phyloP scores from a whole-genome alignment of 2,888 invertebrate genomes.

The Dasysyrphus tricinctus region DNA sequence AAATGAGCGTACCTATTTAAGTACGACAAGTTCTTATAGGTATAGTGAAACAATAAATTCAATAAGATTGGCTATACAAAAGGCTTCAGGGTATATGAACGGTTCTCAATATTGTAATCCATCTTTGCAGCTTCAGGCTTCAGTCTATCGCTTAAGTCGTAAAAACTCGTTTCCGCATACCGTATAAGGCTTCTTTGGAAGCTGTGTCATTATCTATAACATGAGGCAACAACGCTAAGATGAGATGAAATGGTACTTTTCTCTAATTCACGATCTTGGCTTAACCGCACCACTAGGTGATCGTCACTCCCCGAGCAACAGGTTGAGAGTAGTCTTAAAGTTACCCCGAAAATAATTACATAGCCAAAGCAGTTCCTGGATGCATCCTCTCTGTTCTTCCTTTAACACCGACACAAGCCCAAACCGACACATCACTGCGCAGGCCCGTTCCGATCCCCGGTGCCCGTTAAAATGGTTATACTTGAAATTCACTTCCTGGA shows the following conservation, averaged over 20 bases:
- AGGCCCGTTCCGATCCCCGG: slow-evolving; percentile 36
- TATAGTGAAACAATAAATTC: not conserved
- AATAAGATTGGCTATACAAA: not conserved
- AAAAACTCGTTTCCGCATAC: slow-evolving; percentile 64
- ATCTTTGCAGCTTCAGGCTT: slow-evolving; percentile 25
- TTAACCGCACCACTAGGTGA: slow-evolving; percentile 48
- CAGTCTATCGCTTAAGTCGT: slow-evolving; percentile 43
- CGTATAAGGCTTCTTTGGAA: slow-evolving; percentile 63
- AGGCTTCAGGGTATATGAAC: slow-evolving; percentile 1
- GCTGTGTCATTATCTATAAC: slow-evolving; percentile 60
- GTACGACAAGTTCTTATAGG: slow-evolving; percentile 8
- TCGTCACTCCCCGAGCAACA: slow-evolving; percentile 62
- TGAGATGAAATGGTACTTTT: slow-evolving; percentile 55
- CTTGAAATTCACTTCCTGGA: slow-evolving; percentile 75
- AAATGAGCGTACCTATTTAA: not conserved
- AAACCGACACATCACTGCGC: slow-evolving; percentile 23
- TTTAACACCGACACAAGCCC: slow-evolving; percentile 54
- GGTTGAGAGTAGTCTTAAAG: slow-evolving; percentile 56
- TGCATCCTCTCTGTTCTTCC: slow-evolving; percentile 64
- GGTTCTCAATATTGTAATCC: slow-evolving; percentile 29
- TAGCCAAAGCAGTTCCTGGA: slow-evolving; percentile 70
- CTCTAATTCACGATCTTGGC: slow-evolving; percentile 43
- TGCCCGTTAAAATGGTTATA: slow-evolving; percentile 64
- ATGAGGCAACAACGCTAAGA: slow-evolving; percentile 46
- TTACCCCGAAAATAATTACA: slow-evolving; percentile 72